Evolutionary conservation across 2,113 vertebrate genomes (phyloP), one percentile per base, ranked within the genome.

Genomic region (Salvator merianae): DNA sequence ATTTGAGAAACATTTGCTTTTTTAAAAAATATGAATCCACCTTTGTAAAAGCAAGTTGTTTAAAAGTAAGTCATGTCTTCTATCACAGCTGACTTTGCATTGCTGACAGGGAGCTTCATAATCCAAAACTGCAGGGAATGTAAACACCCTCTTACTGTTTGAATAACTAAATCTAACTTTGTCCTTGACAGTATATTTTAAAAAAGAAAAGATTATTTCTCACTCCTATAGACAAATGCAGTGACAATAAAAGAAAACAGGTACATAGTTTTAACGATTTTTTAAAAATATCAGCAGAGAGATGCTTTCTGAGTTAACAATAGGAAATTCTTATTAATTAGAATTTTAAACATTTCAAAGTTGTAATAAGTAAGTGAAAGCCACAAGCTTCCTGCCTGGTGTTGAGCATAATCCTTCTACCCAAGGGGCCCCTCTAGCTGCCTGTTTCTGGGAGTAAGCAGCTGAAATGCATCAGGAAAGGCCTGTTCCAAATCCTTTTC

Each of bases 11-110:
- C 88, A 81, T 94, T 79, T 90, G 28, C 82, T 80, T 16, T 91
- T 77, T 92, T 88, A 47, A 47, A 47, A 47, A 47, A 73, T 83
- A 74, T 20, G 14, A 78, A 80, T 93, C 91, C 85, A 4, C 88
- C 3, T 94, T 93, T 76, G 88, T 94, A 95, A 94, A 95, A 95
- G 95, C 93, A 95, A 95, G 93, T 92, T 95, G 93, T 96, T 95
- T 92, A 93, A 91, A 94, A 94, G 93, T 95, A 91, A 95, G 86
- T 94, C 95, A 91, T 93, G 87, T 84, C 73, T 94, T 90, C 93
- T 95, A 95, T 95, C 95, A 95, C 30, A 85, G 75, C 79, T 90
- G 90, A 92, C 81, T 92, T 90, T 87, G 94, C 94, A 91, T 91
- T 95, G 94, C 93, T 93, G 94, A 90, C 89, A 71, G 88, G 74